Conservation (phyloP, 2,888 invertebrate species). For the Amorpha juglandis region DNA sequence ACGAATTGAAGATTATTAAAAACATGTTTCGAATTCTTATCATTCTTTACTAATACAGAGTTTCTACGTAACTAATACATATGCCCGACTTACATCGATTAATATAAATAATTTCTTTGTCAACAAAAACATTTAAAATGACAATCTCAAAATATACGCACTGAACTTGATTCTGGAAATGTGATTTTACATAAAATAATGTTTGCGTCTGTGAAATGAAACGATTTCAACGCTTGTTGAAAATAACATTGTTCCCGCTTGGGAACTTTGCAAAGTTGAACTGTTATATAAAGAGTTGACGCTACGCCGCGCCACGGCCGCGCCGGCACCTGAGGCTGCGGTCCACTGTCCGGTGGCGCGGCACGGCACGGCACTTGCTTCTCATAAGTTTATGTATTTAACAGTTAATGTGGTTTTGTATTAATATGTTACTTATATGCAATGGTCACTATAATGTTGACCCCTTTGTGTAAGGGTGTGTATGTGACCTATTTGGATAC, state of each 20-base stretch:
- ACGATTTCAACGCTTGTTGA: constrained; percentile 37
- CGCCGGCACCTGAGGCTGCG: constrained; percentile 18
- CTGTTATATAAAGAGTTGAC: constrained; percentile 42
- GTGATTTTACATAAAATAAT: constrained; percentile 52
- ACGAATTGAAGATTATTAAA: constrained; percentile 49
- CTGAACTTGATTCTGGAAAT: constrained; percentile 38
- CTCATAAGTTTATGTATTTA: constrained; percentile 13
- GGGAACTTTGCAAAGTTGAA: constrained; percentile 39
- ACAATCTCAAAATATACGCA: constrained; percentile 39
- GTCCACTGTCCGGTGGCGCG: constrained; percentile 1
- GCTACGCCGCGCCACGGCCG: neutral
- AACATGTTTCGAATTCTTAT: constrained; percentile 7
- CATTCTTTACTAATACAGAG: neutral
- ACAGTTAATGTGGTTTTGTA: neutral
- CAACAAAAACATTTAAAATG: constrained; percentile 36
- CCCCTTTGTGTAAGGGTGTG: no score
- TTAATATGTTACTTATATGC: neutral
- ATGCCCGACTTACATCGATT: neutral
- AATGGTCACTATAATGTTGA: no score
- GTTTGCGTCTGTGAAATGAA: constrained; percentile 45
- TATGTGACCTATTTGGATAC: no score
- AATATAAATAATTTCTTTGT: neutral
- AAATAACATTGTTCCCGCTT: no score
- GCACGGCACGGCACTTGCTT: neutral
- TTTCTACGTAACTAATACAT: neutral